Base-by-base conservation (phyloP, 1,140 invertebrate genomes). In the Listronotus bonariensis region DNA sequence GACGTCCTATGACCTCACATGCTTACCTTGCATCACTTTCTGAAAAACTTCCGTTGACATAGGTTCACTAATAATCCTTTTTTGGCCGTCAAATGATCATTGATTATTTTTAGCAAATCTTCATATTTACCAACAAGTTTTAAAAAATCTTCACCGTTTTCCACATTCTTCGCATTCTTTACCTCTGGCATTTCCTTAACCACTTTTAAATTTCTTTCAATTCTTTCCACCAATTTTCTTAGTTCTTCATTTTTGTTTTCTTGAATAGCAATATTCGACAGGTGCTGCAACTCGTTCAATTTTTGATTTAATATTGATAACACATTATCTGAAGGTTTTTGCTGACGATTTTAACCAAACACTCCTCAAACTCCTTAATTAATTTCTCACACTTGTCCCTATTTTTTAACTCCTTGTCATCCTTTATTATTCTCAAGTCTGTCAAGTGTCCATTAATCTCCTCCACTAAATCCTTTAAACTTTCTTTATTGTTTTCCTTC, bases 281-380 rank as follows among this genome's bases (percentile, higher is more conserved):
- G 15, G 12, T 57, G 40, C 6, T 55, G 40, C 11, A 65, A 14
- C 3, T 56, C 53, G n/a, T 56, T 40, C 26, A 56, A 34, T 38
- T 65, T 52, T 9, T 10, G 11, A 5, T 52, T 11, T 10, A 52
- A 26, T 43, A 20, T 62, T 62, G 12, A 43, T 14, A 10, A 26
- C 12, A 63, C 45, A 26, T 43, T 63, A 11, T 55, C 20, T 32
- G 14, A 31, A 8, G 46, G 36, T 9, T 26, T 6, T n/a, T 45
- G 15, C 57, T 58, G 3, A 43, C 20, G 3, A 53, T 34, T 38
- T 65, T 67, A 12, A 46, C 20, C 60, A 70, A 52, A 57, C 68
- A 70, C 3, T 49, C 51, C 31, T 70, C 68, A 38, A 65, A 59
- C 40, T 55, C 6, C n/a, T 54, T 42, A 6, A 69, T 60, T 42